These are phyloP conservation scores for Melolontha melolontha DNA, from an alignment of 2,888 invertebrate species.

Conservation along the genomic window DNA sequence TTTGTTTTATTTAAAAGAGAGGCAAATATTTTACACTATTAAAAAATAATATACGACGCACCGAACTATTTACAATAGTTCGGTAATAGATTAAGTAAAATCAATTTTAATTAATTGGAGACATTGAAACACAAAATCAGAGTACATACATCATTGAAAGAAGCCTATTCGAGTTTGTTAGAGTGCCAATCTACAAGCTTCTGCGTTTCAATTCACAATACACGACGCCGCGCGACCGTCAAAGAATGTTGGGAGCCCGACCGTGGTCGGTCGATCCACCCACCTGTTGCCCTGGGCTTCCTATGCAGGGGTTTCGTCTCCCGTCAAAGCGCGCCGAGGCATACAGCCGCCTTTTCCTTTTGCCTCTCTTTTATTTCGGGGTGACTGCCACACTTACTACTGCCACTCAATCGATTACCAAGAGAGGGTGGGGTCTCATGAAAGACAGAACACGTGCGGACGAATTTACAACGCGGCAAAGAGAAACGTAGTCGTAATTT, in stretches of 20 bases:
- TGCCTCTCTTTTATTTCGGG: conserved; percentile 47
- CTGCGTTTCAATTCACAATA: too few relatives aligned
- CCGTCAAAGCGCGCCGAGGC: conserved; percentile 53
- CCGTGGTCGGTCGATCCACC: conserved; percentile 37
- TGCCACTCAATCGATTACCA: conserved; percentile 37
- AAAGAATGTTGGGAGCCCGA: conserved; percentile 17
- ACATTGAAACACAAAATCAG: too few relatives aligned
- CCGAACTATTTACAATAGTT: too few relatives aligned
- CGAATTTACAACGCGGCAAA: conserved; percentile 11
- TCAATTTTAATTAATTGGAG: too few relatives aligned
- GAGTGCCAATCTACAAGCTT: too few relatives aligned
- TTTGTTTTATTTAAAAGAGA: too few relatives aligned
- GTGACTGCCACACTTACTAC: conserved; percentile 38
- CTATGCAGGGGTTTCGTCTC: conserved; percentile 50
- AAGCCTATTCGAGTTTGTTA: too few relatives aligned
- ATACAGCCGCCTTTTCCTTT: conserved; percentile 49
- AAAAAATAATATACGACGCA: too few relatives aligned
- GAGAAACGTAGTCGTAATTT: conserved; percentile 11
- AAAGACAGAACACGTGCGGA: conserved; percentile 28
- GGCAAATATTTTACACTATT: too few relatives aligned
- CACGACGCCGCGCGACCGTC: background rate
- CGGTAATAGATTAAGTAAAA: too few relatives aligned
- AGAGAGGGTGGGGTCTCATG: conserved; percentile 24
- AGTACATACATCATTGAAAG: too few relatives aligned
- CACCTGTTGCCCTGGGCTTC: conserved; percentile 46